Evolutionary conservation across 2,888 invertebrate genomes (phyloP).

Genomic region (Archaeoteleia sp.): DNA sequence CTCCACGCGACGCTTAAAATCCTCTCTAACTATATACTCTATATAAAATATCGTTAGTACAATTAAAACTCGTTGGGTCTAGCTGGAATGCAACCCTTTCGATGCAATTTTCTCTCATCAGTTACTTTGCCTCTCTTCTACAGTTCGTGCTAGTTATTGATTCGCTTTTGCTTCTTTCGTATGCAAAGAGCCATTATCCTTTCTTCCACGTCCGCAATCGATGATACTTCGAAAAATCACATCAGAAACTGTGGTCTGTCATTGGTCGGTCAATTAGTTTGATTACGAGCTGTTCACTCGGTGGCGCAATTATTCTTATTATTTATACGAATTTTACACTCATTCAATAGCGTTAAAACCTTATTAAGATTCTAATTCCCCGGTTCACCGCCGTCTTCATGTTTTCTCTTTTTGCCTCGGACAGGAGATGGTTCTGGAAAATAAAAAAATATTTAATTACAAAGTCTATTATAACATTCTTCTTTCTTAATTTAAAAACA

Average conservation of each 20-base stretch:
- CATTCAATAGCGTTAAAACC: slow-evolving; percentile 67
- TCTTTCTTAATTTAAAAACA: too few relatives aligned
- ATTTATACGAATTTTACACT: slow-evolving; percentile 73
- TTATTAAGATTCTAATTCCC: slow-evolving; percentile 68
- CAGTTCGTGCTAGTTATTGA: slow-evolving; percentile 23
- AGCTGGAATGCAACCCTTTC: slow-evolving; percentile 74
- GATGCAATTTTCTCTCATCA: slow-evolving; percentile 63
- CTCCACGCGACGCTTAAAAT: slow-evolving; percentile 70
- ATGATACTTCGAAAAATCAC: slow-evolving; percentile 56
- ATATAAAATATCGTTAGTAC: slow-evolving; percentile 75
- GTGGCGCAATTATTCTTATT: slow-evolving; percentile 71
- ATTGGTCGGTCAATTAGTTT: slow-evolving; percentile 73
- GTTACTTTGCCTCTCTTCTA: slow-evolving; percentile 46
- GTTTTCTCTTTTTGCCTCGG: slow-evolving; percentile 84
- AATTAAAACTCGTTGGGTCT: slow-evolving; percentile 74
- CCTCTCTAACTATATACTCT: slow-evolving; percentile 74
- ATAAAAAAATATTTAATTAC: too few relatives aligned
- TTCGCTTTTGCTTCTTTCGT: slow-evolving; percentile 40
- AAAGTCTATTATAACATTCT: too few relatives aligned
- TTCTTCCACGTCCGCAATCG: slow-evolving; percentile 36
- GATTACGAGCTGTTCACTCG: slow-evolving; percentile 73
- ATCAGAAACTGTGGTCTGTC: slow-evolving; percentile 48
- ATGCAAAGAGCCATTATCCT: slow-evolving; percentile 44
- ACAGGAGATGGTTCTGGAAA: slow-evolving; percentile 75
- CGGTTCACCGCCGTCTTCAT: slow-evolving; percentile 79